Conservation (phyloP, 2,113 vertebrate species). For the Cephalopterus ornatus region DNA sequence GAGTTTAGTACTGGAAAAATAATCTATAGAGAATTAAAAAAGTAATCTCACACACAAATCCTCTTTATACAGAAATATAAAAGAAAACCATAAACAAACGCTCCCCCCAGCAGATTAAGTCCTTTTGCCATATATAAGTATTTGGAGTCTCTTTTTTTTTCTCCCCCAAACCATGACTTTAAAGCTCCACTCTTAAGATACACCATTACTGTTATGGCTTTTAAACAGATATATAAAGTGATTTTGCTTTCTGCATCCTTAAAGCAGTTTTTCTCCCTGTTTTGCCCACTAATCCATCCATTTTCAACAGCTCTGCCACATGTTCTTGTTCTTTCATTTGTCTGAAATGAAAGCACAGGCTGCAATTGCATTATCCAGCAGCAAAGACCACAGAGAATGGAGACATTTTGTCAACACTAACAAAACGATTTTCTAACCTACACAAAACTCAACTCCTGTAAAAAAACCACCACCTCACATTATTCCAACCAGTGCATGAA, state of each 20-base stretch:
- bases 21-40: not conserved
- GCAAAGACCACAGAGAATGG: not conserved
- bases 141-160: not conserved
- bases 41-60: not conserved
- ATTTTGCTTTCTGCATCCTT: not conserved
- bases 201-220: not conserved
- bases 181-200: not conserved
- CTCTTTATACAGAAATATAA: not conserved
- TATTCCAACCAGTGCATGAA: not conserved
- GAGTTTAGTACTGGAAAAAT: not conserved
- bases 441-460: not conserved
- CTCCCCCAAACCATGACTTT: not conserved
- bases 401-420: not conserved
- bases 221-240: not conserved
- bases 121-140: not conserved
- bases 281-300: not conserved
- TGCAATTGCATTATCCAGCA: not conserved
- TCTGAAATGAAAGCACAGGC: not conserved
- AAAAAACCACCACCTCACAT: not conserved
- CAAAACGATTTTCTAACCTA: not conserved
- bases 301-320: not conserved
- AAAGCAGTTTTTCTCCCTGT: not conserved
- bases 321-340: not conserved
- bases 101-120: fast-evolving
- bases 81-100: not conserved